phyloP scores from a whole-genome alignment of 1,140 invertebrate species.

The Anoplophora glabripennis region DNA sequence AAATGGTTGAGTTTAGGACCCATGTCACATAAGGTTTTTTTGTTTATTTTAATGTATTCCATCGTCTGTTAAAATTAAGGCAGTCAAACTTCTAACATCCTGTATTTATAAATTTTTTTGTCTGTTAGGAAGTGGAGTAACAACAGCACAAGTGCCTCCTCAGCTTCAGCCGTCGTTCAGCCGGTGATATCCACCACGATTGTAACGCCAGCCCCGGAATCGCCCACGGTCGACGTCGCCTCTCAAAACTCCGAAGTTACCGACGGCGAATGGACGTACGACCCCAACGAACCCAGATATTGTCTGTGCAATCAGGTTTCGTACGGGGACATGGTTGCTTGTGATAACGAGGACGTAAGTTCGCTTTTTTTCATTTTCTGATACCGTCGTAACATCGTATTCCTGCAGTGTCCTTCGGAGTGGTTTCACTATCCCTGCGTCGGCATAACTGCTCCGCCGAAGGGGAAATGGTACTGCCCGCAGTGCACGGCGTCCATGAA shows the following conservation, averaged over 20 bases:
- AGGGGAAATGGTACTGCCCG: conserved; percentile 98
- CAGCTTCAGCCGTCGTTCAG: conserved; percentile 26
- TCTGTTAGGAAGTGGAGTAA: too few species aligned
- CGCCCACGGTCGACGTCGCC: conserved; percentile 34
- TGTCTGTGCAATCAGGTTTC: conserved; percentile 98
- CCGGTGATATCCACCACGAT: conserved; percentile 22
- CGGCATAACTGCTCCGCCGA: conserved; percentile 90
- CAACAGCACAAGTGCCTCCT: conserved; percentile 22
- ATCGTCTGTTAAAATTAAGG: too few species aligned
- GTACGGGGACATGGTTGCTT: conserved; percentile 99
- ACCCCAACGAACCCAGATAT: conserved; percentile 92
- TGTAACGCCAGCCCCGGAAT: conserved; percentile 28
- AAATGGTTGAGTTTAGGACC: too few species aligned
- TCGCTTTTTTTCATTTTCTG: background rate
- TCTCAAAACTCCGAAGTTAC: conserved; percentile 33
- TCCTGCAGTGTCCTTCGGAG: conserved; percentile 87
- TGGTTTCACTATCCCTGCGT: conserved; percentile 99
- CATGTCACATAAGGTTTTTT: too few species aligned
- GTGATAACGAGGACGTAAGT: conserved; percentile 93
- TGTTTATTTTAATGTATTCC: too few species aligned
- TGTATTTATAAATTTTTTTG: too few species aligned
- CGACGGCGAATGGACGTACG: conserved; percentile 70
- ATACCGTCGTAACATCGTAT: too few species aligned
- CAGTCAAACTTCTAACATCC: too few species aligned
- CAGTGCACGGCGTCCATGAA: conserved; percentile 91